Evolutionary conservation across 2,113 vertebrate species (phyloP).

Genomic region (Sinocyclocheilus anshuiensis): DNA sequence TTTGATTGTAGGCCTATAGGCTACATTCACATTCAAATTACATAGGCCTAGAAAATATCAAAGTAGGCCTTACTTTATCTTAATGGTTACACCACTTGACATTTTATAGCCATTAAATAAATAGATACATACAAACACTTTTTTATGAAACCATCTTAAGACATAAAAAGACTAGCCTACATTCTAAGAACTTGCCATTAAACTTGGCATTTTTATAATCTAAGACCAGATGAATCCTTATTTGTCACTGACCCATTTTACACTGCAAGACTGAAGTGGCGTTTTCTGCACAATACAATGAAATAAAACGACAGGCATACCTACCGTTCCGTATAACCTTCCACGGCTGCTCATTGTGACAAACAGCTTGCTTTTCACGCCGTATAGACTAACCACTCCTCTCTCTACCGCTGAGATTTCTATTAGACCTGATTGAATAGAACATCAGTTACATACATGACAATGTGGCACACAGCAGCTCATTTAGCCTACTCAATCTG

Average conservation of each 20-base stretch:
- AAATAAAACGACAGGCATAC: slow-evolving; percentile 66
- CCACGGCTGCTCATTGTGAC: slow-evolving; percentile 92
- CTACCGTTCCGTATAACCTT: slow-evolving; percentile 90
- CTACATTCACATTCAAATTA: too few relatives aligned
- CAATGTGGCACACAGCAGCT: slow-evolving; percentile 31
- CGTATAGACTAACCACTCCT: slow-evolving; percentile 92
- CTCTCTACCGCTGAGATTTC: slow-evolving; percentile 95
- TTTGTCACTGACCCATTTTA: slow-evolving; percentile 9
- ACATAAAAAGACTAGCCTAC: not conserved
- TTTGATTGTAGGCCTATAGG: not conserved
- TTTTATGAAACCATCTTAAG: not conserved
- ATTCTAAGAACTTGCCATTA: not conserved
- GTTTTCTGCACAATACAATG: not conserved
- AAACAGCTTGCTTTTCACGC: slow-evolving; percentile 86
- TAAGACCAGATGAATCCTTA: not conserved
- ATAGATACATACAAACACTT: too few relatives aligned
- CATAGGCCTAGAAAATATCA: not conserved
- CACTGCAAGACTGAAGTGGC: not conserved
- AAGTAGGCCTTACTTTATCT: not conserved
- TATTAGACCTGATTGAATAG: slow-evolving; percentile 82
- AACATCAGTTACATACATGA: slow-evolving; percentile 44
- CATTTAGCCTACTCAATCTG: slow-evolving; percentile 33
- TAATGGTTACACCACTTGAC: not conserved
- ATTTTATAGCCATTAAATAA: not conserved
- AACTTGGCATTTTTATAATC: not conserved